A percentile compares a stretch with the other conserved stretches of the same genome.
Evolutionary conservation across 2,113 vertebrate species (phyloP).

Genomic region (Boulengeromyrus knoepffleri): DNA sequence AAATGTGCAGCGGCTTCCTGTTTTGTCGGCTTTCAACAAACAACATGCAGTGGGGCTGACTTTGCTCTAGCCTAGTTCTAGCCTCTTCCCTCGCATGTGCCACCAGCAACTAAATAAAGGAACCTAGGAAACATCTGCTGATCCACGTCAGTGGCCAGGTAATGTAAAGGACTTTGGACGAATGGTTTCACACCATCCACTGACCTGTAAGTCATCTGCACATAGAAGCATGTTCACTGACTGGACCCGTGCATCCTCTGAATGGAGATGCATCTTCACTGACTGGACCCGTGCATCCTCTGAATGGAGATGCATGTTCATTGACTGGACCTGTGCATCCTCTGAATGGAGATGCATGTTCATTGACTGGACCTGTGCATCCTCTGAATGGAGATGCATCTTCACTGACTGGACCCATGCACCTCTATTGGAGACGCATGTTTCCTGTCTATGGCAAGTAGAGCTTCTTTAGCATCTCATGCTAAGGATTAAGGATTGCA

Average conservation of each 20-base stretch:
- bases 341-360: neutral
- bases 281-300: neutral
- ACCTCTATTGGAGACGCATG: neutral
- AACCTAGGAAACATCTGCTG: constrained; percentile 58
- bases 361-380: neutral
- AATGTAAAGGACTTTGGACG: constrained; percentile 39
- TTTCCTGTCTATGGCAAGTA: neutral
- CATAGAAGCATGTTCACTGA: neutral
- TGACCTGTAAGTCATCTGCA: neutral
- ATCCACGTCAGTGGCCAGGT: constrained; percentile 39
- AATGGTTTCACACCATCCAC: constrained; percentile 27
- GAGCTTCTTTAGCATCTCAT: neutral
- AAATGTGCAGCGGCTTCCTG: constrained; percentile 20
- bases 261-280: too few relatives aligned
- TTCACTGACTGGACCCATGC: neutral
- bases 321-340: neutral
- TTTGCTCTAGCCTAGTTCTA: neutral
- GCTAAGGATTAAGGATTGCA: neutral
- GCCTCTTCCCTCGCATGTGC: constrained; percentile 21
- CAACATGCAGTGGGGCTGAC: neutral
- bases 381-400: neutral
- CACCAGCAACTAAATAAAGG: constrained; percentile 46
- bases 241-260: too few relatives aligned
- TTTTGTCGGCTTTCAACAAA: neutral
- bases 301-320: neutral